Conservation (phyloP, 2,113 vertebrate species). For the Cariama cristata region DNA sequence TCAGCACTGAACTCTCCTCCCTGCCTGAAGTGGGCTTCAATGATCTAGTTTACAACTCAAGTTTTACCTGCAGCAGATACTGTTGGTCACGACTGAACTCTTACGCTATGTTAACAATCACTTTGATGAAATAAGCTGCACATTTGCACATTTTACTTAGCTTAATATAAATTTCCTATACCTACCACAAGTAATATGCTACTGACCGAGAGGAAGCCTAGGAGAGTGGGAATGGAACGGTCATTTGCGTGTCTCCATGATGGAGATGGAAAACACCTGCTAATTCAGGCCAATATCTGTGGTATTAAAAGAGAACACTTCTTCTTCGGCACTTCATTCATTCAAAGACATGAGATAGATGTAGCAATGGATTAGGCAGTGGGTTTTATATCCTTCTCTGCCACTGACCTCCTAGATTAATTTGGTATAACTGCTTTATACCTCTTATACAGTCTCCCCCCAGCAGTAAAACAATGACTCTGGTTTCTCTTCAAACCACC, state of each 20-base stretch:
- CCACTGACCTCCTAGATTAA: neutral
- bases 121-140: neutral
- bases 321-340: neutral
- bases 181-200: neutral
- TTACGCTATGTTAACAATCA: neutral
- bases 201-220: neutral
- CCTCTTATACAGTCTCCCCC: neutral
- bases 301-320: neutral
- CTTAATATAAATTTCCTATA: neutral
- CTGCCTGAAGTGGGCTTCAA: neutral
- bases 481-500: neutral
- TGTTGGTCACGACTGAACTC: neutral
- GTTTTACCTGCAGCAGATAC: neutral
- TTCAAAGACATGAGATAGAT: fast-evolving
- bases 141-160: neutral
- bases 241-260: neutral
- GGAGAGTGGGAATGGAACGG: neutral
- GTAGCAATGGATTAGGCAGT: neutral
- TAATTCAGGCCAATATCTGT: neutral
- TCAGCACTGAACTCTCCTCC: neutral
- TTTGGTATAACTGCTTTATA: neutral
- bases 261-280: neutral
- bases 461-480: neutral
- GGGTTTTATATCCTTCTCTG: neutral
- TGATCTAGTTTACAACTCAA: neutral